Evolutionary conservation across 2,888 invertebrate genomes (phyloP).

Genomic region (Cheilosia soror): DNA sequence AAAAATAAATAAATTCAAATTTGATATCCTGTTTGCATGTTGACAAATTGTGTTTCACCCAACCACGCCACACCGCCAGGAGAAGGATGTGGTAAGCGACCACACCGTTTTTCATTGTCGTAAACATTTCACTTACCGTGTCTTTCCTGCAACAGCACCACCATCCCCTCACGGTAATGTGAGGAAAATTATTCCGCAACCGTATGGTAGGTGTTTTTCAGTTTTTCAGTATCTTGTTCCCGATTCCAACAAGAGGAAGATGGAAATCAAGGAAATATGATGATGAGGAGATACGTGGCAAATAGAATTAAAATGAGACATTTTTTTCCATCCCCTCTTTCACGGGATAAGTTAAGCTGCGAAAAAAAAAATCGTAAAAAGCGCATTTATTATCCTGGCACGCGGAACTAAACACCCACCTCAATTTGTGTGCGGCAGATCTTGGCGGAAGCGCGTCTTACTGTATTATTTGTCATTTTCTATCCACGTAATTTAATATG

Average conservation of each 20-base stretch:
- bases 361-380: slow-evolving; percentile 57
- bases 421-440: slow-evolving; percentile 50
- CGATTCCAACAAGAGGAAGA: slow-evolving; percentile 56
- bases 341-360: slow-evolving; percentile 21
- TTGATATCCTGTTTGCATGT: slow-evolving; percentile 76
- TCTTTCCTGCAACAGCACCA: slow-evolving; percentile 56
- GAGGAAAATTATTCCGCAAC: slow-evolving; percentile 59
- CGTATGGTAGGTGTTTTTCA: slow-evolving; percentile 72
- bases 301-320: slow-evolving; percentile 77
- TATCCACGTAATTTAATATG: slow-evolving; percentile 76
- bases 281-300: slow-evolving; percentile 77
- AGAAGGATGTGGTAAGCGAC: slow-evolving; percentile 61
- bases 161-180: slow-evolving; percentile 15
- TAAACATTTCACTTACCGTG: slow-evolving; percentile 78
- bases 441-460: slow-evolving; percentile 53
- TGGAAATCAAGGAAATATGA: slow-evolving; percentile 77
- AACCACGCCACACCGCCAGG: not conserved
- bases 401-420: slow-evolving; percentile 74
- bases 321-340: slow-evolving; percentile 49
- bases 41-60: slow-evolving; percentile 74
- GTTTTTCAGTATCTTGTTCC: slow-evolving; percentile 57
- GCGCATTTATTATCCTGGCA: slow-evolving; percentile 74
- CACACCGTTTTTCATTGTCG: slow-evolving; percentile 77
- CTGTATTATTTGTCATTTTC: slow-evolving; percentile 76
- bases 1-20: slow-evolving; percentile 71